Conservation (phyloP, 2,797 vertebrate genomes). For the Cuniculus paca region DNA sequence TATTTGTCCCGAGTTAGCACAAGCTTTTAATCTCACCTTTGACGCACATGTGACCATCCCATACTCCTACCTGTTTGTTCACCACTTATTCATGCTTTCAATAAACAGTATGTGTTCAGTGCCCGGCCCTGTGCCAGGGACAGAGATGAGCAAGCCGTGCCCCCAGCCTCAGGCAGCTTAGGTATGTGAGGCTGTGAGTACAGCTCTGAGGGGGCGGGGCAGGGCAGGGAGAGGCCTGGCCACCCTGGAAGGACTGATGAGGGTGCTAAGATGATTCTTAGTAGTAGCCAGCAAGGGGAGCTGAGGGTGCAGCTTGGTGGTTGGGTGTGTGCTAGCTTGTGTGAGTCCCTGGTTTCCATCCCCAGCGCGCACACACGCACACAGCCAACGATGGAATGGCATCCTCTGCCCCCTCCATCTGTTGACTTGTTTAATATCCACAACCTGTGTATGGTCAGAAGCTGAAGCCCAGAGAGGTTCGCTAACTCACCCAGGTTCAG, state of each 20-base stretch:
- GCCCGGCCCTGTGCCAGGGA: neutral
- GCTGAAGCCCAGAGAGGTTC: neutral
- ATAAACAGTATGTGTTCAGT: neutral
- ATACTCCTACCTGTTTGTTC: neutral
- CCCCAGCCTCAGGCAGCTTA: neutral
- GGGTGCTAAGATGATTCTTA: neutral
- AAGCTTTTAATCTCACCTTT: slow-evolving; percentile 35
- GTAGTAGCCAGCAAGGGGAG: too few relatives aligned
- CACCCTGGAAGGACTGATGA: too few relatives aligned
- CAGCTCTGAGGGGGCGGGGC: neutral
- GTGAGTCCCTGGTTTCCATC: neutral
- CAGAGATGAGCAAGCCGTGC: neutral
- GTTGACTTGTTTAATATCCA: too few relatives aligned
- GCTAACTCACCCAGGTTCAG: neutral
- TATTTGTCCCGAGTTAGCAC: slow-evolving; percentile 35
- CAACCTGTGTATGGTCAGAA: neutral
- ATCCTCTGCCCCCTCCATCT: neutral
- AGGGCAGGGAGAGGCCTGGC: neutral
- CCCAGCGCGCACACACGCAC: neutral
- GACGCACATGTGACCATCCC: neutral
- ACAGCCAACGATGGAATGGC: neutral
- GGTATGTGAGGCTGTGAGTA: too few relatives aligned
- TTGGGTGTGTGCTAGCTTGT: neutral
- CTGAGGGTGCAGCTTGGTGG: neutral
- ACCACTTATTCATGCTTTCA: slow-evolving; percentile 50